Percentiles rank a stretch among this genome's conserved stretches.
phyloP scores from a whole-genome alignment of 2,888 invertebrate species.

The Leptopilina myrica region DNA sequence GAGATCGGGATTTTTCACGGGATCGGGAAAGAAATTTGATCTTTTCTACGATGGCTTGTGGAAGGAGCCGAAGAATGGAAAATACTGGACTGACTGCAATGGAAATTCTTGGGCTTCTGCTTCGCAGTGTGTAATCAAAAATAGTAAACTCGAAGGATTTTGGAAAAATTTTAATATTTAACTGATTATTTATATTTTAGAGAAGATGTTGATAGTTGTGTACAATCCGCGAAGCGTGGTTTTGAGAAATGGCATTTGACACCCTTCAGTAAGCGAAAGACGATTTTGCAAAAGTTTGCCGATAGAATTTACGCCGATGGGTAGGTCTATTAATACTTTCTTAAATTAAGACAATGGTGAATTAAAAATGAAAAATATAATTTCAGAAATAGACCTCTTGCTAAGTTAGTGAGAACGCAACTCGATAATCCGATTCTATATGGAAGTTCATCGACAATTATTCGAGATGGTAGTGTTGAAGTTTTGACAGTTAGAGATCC shows the following conservation, averaged over 20 bases:
- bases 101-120: conserved; percentile 20
- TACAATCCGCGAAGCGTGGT: conserved; percentile 46
- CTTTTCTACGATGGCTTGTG: conserved; percentile 55
- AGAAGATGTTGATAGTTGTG: conserved; percentile 51
- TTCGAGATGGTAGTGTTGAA: conserved; percentile 52
- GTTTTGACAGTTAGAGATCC: conserved; percentile 53
- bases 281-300: conserved; percentile 49
- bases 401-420: conserved; percentile 43
- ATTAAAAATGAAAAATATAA: neutral
- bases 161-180: neutral
- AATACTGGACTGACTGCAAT: conserved; percentile 44
- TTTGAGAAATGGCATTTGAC: conserved; percentile 45
- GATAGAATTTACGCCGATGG: conserved; percentile 50
- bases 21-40: conserved; percentile 39
- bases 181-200: conserved; percentile 42
- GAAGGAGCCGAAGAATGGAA: conserved; percentile 50
- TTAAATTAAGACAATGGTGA: too few species aligned
- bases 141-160: neutral
- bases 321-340: conserved; percentile 31
- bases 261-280: conserved; percentile 49
- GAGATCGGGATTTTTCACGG: conserved; percentile 39
- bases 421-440: conserved; percentile 48
- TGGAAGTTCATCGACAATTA: conserved; percentile 49
- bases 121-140: neutral
- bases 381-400: conserved; percentile 42